These are phyloP conservation scores for Pygoscelis antarcticus DNA, from an alignment of 2,113 vertebrate species.

Conservation along the genomic window DNA sequence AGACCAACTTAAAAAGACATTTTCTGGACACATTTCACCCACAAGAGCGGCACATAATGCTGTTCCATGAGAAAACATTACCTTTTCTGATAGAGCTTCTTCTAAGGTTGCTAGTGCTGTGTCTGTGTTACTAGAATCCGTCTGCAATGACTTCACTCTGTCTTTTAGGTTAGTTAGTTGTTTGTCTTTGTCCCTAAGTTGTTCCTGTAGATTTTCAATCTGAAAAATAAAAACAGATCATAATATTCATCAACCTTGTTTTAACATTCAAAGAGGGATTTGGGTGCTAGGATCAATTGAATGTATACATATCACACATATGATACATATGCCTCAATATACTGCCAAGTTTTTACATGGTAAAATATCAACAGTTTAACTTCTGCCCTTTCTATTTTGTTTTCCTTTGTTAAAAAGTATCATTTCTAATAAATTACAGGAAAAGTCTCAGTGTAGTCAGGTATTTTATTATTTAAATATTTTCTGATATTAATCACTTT, in stretches of 20 bases:
- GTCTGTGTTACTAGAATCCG: conserved; percentile 96
- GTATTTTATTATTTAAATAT: neutral
- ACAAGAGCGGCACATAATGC: neutral
- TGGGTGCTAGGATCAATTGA: neutral
- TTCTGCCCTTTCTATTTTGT: neutral
- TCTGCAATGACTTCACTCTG: conserved; percentile 93
- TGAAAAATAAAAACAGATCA: conserved; percentile 65
- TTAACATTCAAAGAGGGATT: neutral
- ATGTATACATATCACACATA: neutral
- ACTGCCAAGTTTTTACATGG: neutral
- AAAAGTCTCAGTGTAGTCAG: neutral
- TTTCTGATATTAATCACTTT: neutral
- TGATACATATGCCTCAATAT: neutral
- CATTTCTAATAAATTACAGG: neutral
- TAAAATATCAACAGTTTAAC: neutral
- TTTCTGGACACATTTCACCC: neutral
- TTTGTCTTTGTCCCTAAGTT: conserved; percentile 97
- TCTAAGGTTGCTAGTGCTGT: conserved; percentile 92
- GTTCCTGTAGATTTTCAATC: conserved; percentile 98
- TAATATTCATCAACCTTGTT: neutral
- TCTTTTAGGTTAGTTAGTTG: conserved; percentile 92
- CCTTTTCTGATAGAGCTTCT: conserved; percentile 96
- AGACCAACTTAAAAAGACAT: neutral
- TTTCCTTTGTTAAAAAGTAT: neutral
- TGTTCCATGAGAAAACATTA: conserved; percentile 47